Base-by-base conservation (phyloP, 2,888 invertebrate species). In the Drosophila borealis region DNA sequence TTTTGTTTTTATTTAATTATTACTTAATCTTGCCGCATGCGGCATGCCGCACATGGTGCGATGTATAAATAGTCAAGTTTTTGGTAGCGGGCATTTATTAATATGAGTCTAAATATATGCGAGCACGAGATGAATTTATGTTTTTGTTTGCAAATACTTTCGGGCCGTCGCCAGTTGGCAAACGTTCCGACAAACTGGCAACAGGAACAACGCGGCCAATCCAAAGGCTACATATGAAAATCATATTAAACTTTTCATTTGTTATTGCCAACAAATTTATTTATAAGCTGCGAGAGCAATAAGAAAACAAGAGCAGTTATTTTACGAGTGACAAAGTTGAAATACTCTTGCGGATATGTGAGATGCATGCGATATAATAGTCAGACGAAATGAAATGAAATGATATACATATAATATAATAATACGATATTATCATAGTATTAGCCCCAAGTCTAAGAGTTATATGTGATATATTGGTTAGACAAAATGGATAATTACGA, bases 101-200 rank as follows among this genome's bases (percentile, higher is more conserved):
- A 88, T 83, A 86, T 54, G 56, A 48, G 36, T 78, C 80, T 74
- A 82, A 70, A 78, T 78, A 78, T 48, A 59, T 50, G 41, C 13
- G 39, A 54, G 41, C 59, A 63, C 56, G 65, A 74, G 71, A 64
- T 75, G 57, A 80, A 89, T 88, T 88, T 88, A 89, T 83, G 80
- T 83, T 81, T 83, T 88, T 89, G 89, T 89, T 83, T 89, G 83
- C 83, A 89, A 89, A 83, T 85, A 85, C 82, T 88, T 89, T 89
- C 74, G 34, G 76, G 64, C 65, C 37, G 41, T 83, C 81, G 68
- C 65, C 55, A 59, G 56, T 84, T 74, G 79, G 50, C 78, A 72
- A 78, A 55, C 78, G 80, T 66, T 74, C 70, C 57, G 59, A 71
- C 51, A 59, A 53, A 21, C 62, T 60, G 79, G 42, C 64, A 68